These are phyloP conservation scores for Dastarcus helophoroides DNA, from an alignment of 2,888 invertebrate genomes.

Conservation along the genomic window DNA sequence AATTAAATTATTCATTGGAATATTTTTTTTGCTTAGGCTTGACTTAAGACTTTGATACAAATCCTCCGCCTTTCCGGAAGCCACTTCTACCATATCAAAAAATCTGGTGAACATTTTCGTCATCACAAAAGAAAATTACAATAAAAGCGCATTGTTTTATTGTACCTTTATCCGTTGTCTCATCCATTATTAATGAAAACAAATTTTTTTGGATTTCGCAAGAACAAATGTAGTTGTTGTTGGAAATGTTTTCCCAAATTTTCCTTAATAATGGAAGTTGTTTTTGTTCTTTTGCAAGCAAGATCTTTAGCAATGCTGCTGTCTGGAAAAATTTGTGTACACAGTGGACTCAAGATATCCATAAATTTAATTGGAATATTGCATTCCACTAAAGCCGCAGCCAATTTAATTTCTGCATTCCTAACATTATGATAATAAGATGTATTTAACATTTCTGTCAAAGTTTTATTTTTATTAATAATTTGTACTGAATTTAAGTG, in stretches of 20 bases:
- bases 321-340: constrained; percentile 12
- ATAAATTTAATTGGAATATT: constrained; percentile 14
- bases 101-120: constrained; percentile 3
- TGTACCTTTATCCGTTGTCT: constrained; percentile 7
- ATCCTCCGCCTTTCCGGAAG: constrained; percentile 7
- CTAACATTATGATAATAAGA: no score
- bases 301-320: constrained; percentile 14
- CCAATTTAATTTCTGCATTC: constrained; percentile 18
- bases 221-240: no score
- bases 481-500: no score
- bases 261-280: constrained; percentile 12
- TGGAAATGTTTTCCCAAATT: constrained; percentile 9
- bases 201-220: no score
- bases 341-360: constrained; percentile 13
- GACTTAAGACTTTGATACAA: constrained; percentile 6
- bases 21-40: constrained; percentile 17
- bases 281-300: constrained; percentile 11
- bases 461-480: no score
- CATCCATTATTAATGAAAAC: constrained; percentile 7
- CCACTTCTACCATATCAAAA: constrained; percentile 4
- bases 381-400: constrained; percentile 16
- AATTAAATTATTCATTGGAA: constrained; percentile 23
- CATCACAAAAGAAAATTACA: constrained; percentile 6
- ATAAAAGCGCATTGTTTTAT: constrained; percentile 6
- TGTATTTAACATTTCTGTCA: no score